Evolutionary conservation across 2,888 invertebrate species (phyloP).

Genomic region (Poecilus cupreus): DNA sequence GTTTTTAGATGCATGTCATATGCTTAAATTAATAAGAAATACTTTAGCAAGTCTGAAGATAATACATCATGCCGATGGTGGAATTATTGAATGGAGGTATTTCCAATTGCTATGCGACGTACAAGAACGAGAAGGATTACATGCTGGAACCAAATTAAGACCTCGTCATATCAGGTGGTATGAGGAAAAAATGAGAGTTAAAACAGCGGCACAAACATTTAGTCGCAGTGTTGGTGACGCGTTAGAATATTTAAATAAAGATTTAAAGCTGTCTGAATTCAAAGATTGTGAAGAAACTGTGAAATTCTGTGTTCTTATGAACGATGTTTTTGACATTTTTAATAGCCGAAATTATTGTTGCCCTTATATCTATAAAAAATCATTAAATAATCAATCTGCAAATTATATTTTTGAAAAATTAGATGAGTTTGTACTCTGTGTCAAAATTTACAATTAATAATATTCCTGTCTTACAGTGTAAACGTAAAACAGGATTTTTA

Average conservation of each 20-base stretch:
- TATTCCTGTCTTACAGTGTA: no score
- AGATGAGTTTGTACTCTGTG: no score
- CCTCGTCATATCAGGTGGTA: slow-evolving; percentile 49
- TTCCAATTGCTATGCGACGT: slow-evolving; percentile 57
- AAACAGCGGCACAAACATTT: slow-evolving; percentile 45
- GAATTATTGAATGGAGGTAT: slow-evolving; percentile 60
- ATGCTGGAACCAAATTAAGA: slow-evolving; percentile 60
- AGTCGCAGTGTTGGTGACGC: no score
- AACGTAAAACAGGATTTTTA: not conserved
- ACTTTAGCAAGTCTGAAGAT: slow-evolving; percentile 42
- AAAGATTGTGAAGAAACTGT: slow-evolving; percentile 50
- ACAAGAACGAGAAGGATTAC: slow-evolving; percentile 52
- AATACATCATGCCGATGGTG: slow-evolving; percentile 45
- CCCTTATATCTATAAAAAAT: not conserved
- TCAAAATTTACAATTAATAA: no score
- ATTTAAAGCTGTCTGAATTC: slow-evolving; percentile 50
- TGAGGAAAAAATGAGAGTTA: not conserved
- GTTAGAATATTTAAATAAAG: slow-evolving; percentile 39
- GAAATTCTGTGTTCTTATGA: slow-evolving; percentile 52
- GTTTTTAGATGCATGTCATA: not conserved
- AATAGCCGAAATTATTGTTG: slow-evolving; percentile 40
- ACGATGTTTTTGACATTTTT: slow-evolving; percentile 56
- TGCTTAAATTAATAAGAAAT: slow-evolving; percentile 38
- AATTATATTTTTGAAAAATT: no score
- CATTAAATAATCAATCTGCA: not conserved